Conservation (phyloP, 2,113 vertebrate genomes). For the Nothoprocta perdicaria region DNA sequence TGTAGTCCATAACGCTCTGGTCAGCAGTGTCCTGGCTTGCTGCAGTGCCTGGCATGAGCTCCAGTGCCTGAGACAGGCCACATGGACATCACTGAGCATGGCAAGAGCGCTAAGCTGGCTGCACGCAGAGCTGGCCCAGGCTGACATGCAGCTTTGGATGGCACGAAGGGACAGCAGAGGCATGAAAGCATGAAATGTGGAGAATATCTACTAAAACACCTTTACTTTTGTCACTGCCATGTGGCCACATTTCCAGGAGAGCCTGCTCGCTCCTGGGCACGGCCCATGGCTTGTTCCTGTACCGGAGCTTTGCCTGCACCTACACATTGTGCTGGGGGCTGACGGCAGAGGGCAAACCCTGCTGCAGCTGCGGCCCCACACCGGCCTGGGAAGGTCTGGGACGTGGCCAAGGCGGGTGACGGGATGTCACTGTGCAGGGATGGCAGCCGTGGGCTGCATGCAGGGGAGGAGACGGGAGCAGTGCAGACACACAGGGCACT, state of each 20-base stretch:
- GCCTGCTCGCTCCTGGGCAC: not conserved
- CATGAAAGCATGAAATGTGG: accelerated
- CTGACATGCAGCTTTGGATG: accelerated
- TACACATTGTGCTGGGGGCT: not conserved
- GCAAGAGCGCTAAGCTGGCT: accelerated
- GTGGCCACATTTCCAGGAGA: not conserved
- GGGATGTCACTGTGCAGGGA: too few species aligned
- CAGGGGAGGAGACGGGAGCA: not conserved
- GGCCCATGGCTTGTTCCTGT: too few species aligned
- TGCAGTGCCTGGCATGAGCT: not conserved
- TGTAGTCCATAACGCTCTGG: not conserved
- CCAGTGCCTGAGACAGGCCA: not conserved
- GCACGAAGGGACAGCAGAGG: not conserved
- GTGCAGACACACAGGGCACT: not conserved
- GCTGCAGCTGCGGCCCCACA: not conserved
- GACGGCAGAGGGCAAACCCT: not conserved
- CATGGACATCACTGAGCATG: not conserved
- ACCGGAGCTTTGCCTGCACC: not conserved
- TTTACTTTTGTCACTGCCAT: not conserved
- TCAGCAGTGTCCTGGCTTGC: accelerated
- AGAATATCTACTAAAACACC: not conserved
- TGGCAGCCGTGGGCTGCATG: not conserved
- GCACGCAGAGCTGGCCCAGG: not conserved
- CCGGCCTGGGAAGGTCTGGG: accelerated
- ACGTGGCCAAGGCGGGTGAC: not conserved